Evolutionary conservation across 2,797 vertebrate genomes (phyloP).

Genomic region (Numenius phaeopus): DNA sequence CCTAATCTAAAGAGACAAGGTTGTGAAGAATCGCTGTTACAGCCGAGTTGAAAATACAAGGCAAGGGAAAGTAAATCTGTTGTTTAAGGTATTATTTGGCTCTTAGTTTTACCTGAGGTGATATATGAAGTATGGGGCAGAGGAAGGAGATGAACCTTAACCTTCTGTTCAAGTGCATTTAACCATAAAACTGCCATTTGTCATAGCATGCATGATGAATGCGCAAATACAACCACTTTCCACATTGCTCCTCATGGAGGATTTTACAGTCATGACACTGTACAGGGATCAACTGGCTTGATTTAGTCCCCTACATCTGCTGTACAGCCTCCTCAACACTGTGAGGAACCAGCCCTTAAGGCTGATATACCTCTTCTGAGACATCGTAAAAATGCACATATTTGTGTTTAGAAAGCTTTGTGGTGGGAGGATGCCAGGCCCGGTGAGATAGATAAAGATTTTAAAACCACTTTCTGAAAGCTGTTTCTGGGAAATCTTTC

Average conservation of each 20-base stretch:
- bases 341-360: neutral
- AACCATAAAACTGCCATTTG: constrained; percentile 48
- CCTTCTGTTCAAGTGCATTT: constrained; percentile 35
- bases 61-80: neutral
- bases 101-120: constrained; percentile 30
- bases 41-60: neutral
- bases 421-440: neutral
- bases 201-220: constrained; percentile 20
- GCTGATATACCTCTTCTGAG: neutral
- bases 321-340: neutral
- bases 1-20: neutral
- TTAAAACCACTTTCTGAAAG: neutral
- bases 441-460: neutral
- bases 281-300: neutral
- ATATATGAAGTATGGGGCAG: constrained; percentile 11
- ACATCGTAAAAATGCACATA: neutral
- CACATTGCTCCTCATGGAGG: neutral
- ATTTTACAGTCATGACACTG: constrained; percentile 35
- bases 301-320: constrained; percentile 32
- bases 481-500: neutral
- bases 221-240: constrained; percentile 8
- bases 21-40: neutral
- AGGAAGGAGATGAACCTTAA: constrained; percentile 42
- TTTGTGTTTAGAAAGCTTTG: constrained; percentile 1
- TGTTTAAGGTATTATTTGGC: neutral